These are phyloP conservation scores for Heterodera carotae DNA, from an alignment of 1,140 invertebrate species.

Conservation along the genomic window DNA sequence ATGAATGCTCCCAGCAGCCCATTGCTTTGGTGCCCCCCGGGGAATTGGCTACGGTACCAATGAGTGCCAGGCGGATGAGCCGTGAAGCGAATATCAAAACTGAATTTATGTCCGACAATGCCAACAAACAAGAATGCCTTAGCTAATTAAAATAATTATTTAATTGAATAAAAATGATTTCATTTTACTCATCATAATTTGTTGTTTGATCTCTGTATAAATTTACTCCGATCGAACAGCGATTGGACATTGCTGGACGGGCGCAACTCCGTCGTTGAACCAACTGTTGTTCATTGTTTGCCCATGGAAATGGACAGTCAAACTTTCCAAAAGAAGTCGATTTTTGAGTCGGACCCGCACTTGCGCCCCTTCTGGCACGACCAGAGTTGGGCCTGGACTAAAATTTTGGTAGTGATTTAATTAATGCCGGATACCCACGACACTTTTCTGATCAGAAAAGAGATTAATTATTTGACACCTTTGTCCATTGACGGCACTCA, in stretches of 20 bases:
- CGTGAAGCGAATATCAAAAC: slow-evolving; percentile 51
- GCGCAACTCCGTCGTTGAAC: slow-evolving; percentile 42
- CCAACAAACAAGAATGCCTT: too few species aligned
- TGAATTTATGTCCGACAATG: too few species aligned
- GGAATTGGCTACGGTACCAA: slow-evolving; percentile 57
- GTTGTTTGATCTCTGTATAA: too few species aligned
- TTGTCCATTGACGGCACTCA: slow-evolving; percentile 2
- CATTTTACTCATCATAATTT: too few species aligned
- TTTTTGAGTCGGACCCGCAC: slow-evolving; percentile 58
- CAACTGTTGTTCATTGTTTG: slow-evolving; percentile 58
- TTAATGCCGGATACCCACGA: too few species aligned
- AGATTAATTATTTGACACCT: background rate
- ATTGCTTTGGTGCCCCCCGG: slow-evolving; percentile 34
- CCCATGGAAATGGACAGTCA: slow-evolving; percentile 61
- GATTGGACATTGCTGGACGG: slow-evolving; percentile 42
- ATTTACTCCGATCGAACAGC: slow-evolving; percentile 14
- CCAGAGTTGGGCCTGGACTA: slow-evolving; percentile 54
- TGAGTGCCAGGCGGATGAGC: slow-evolving; percentile 63
- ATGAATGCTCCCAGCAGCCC: slow-evolving; percentile 62
- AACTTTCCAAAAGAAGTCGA: slow-evolving; percentile 50
- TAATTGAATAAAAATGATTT: too few species aligned
- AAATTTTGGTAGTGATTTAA: background rate
- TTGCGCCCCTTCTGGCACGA: slow-evolving; percentile 57
- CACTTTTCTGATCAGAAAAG: too few species aligned
- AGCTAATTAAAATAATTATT: too few species aligned